phyloP scores from a whole-genome alignment of 2,888 invertebrate species.

The Nomada fucata region DNA sequence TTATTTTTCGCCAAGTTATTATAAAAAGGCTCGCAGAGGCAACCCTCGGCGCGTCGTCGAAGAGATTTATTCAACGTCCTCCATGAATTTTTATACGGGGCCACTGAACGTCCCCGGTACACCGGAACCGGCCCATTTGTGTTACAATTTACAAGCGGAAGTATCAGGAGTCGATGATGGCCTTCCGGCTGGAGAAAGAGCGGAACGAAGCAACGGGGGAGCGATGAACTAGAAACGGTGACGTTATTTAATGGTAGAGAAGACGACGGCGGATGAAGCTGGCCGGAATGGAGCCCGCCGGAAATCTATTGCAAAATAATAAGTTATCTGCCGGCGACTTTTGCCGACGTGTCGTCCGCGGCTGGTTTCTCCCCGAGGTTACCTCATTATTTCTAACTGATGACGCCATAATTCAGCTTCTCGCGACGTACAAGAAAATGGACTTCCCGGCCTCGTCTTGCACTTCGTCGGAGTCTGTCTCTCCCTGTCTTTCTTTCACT shows the following conservation, averaged over 20 bases:
- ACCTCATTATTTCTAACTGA: slow-evolving; percentile 82
- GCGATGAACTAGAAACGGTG: slow-evolving; percentile 39
- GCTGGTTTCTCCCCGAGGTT: slow-evolving; percentile 73
- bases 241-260: slow-evolving; percentile 35
- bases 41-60: not conserved
- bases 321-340: slow-evolving; percentile 76
- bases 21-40: not conserved
- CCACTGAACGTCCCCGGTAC: not conserved
- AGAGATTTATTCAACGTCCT: not conserved
- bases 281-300: slow-evolving; percentile 29
- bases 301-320: slow-evolving; percentile 79
- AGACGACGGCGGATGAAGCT: slow-evolving; percentile 6
- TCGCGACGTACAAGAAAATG: slow-evolving; percentile 80
- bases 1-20: not conserved
- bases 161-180: not conserved
- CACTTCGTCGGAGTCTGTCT: slow-evolving; percentile 33
- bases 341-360: slow-evolving; percentile 76
- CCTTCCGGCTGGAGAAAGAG: too few relatives aligned
- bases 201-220: not conserved
- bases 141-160: slow-evolving; percentile 19
- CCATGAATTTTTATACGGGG: slow-evolving; percentile 3
- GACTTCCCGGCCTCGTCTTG: slow-evolving; percentile 72
- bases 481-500: not conserved
- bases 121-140: not conserved
- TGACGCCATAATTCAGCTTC: slow-evolving; percentile 80